Percentiles rank a stretch among this genome's conserved stretches.
Conservation (phyloP, 2,113 vertebrate genomes). For the Fukomys damarensis region DNA sequence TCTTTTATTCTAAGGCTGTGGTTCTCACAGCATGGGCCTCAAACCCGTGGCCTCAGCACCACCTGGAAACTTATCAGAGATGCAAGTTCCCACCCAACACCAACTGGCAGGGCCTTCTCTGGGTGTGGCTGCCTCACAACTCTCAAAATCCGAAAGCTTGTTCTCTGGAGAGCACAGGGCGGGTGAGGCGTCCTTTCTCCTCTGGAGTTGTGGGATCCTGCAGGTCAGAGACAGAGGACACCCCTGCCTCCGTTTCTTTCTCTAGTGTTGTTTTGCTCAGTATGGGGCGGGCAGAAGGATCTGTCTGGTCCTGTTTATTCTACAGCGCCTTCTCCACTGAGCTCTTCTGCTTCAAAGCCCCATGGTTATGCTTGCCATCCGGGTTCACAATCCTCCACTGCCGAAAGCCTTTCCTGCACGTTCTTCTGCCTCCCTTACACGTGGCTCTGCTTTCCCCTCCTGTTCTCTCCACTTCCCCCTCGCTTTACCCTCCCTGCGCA, state of each 20-base stretch:
- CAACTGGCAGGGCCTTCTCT: not conserved
- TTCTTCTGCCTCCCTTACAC: not conserved
- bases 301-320: not conserved
- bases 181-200: not conserved
- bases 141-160: not conserved
- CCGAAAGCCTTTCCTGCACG: not conserved
- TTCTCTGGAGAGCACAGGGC: not conserved
- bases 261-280: not conserved
- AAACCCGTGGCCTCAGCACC: not conserved
- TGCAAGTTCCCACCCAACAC: not conserved
- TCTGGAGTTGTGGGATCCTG: not conserved
- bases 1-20: not conserved
- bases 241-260: not conserved
- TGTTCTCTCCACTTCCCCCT: not conserved
- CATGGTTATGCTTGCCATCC: not conserved
- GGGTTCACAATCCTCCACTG: not conserved
- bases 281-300: not conserved
- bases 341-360: not conserved
- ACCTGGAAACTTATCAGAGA: not conserved
- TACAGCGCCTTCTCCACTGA: not conserved
- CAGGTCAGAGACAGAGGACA: not conserved
- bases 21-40: not conserved
- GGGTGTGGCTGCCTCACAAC: not conserved
- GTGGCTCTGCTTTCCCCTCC: not conserved
- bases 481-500: not conserved